phyloP scores from a whole-genome alignment of 2,797 vertebrate genomes.

The Xenops minutus region DNA sequence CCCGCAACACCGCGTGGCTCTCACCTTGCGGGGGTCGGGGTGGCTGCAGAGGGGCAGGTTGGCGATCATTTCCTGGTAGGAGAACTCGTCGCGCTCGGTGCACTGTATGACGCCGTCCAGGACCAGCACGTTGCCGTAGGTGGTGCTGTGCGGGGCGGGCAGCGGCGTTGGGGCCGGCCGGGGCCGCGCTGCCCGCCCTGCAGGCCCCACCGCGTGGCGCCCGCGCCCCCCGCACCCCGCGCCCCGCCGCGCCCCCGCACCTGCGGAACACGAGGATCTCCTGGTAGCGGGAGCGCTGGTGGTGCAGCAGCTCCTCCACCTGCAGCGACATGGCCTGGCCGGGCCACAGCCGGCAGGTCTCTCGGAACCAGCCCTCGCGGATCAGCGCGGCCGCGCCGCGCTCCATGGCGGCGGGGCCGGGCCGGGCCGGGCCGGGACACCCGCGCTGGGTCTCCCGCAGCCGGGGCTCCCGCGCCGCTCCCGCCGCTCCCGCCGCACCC shows the following conservation, averaged over 20 bases:
- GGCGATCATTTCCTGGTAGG: conserved; percentile 98
- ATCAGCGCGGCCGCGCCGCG: too few relatives aligned
- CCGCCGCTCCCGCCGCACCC: too few relatives aligned
- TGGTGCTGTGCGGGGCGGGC: conserved; percentile 82
- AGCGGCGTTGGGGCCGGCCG: neutral
- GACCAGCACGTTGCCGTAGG: conserved; percentile 94
- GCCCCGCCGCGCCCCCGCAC: conserved; percentile 62
- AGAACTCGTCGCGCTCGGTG: conserved; percentile 96
- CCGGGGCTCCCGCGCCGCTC: too few relatives aligned
- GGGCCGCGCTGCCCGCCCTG: neutral
- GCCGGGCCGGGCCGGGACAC: too few relatives aligned
- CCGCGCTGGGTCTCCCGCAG: too few relatives aligned
- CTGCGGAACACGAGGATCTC: conserved; percentile 95
- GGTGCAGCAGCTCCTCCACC: conserved; percentile 89
- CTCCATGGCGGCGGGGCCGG: too few relatives aligned
- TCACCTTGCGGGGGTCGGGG: conserved; percentile 91
- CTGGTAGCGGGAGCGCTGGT: conserved; percentile 89
- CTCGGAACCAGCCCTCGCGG: conserved; percentile 91
- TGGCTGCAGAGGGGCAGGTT: conserved; percentile 94
- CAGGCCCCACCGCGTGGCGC: neutral
- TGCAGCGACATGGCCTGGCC: conserved; percentile 93
- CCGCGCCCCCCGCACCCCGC: neutral
- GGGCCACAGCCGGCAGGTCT: conserved; percentile 91
- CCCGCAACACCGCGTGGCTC: too few relatives aligned
- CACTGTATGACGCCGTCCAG: conserved; percentile 98